Conservation (phyloP, 2,888 invertebrate genomes). For the Synergus itoensis region DNA sequence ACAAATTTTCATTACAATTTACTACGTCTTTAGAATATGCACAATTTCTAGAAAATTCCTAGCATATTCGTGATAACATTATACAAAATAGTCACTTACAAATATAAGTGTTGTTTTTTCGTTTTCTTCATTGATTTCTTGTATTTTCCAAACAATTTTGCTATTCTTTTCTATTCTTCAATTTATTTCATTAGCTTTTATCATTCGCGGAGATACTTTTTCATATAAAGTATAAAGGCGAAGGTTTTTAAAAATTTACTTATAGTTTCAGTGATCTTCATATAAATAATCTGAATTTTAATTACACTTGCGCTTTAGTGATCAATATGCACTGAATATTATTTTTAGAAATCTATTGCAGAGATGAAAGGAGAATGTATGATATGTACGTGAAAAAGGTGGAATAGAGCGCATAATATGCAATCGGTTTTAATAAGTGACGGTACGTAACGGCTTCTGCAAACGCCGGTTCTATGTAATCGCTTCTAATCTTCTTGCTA, state of each 20-base stretch:
- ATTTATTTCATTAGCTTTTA: too few relatives aligned
- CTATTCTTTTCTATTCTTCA: background rate
- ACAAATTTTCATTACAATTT: conserved; percentile 34
- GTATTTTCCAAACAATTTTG: background rate
- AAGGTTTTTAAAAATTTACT: background rate
- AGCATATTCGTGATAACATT: background rate
- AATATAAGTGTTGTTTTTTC: background rate
- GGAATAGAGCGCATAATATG: conserved; percentile 22
- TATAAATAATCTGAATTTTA: background rate
- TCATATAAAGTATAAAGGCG: background rate
- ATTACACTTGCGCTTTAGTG: background rate
- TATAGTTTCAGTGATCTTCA: background rate
- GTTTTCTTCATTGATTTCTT: background rate
- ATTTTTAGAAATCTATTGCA: conserved; percentile 14
- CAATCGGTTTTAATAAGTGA: background rate
- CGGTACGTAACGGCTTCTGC: conserved; percentile 15
- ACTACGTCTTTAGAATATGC: background rate
- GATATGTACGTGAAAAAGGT: conserved; percentile 10
- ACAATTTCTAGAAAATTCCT: conserved; percentile 23
- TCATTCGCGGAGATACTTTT: too few relatives aligned
- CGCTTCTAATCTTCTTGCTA: conserved; percentile 25
- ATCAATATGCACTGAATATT: background rate
- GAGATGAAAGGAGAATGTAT: conserved; percentile 14
- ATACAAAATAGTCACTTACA: conserved; percentile 1
- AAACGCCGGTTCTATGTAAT: conserved; percentile 10